Evolutionary conservation across 2,797 vertebrate species (phyloP).

Genomic region (Darevskia mixta): DNA sequence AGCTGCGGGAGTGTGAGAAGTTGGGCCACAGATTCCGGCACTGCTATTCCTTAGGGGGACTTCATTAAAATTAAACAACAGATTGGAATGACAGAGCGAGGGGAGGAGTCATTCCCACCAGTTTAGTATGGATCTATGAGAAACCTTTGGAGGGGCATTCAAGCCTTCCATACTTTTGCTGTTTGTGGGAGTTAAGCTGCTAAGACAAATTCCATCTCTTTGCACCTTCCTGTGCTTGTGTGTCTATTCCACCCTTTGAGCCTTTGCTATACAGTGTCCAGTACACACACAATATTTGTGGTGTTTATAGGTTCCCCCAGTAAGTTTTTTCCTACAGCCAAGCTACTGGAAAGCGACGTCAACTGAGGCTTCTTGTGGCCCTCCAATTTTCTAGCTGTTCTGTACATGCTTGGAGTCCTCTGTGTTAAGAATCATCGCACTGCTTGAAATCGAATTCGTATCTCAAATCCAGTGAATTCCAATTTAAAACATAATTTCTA

Average conservation of each 20-base stretch:
- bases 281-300: neutral
- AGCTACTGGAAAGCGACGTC: neutral
- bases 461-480: neutral
- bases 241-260: too few relatives aligned
- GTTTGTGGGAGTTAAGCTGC: neutral
- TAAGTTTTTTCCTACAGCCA: too few relatives aligned
- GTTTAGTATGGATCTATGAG: neutral
- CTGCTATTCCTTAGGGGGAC: neutral
- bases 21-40: neutral
- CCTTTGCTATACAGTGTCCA: neutral
- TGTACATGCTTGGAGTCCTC: neutral
- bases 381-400: neutral
- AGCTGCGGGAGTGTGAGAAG: neutral
- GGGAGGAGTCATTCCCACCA: neutral
- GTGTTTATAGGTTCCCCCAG: neutral
- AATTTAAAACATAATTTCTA: neutral
- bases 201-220: neutral
- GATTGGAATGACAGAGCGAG: neutral
- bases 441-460: neutral
- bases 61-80: neutral
- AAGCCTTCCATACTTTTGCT: neutral
- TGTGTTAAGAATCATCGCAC: neutral
- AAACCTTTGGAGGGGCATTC: neutral
- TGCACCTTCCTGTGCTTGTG: too few relatives aligned
- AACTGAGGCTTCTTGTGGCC: neutral